Conservation (phyloP, 2,888 invertebrate genomes). For the Darwinula stevensoni region DNA sequence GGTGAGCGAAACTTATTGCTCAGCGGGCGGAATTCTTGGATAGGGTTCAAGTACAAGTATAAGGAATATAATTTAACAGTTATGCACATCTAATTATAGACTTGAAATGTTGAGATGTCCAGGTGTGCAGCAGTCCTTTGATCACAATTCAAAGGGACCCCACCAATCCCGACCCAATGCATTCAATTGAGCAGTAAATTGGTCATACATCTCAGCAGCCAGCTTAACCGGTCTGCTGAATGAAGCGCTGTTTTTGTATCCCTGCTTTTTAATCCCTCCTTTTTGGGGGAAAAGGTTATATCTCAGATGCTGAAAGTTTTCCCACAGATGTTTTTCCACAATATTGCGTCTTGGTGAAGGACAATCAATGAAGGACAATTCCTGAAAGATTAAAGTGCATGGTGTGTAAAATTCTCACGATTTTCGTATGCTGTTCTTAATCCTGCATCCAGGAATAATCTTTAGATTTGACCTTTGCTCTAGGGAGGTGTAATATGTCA, state of each 20-base stretch:
- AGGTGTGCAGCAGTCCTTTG: conserved; percentile 2
- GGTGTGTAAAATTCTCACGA: conserved; percentile 2
- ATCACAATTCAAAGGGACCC: conserved; percentile 2
- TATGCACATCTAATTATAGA: conserved; percentile 2
- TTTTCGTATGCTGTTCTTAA: conserved; percentile 1
- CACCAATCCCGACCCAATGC: conserved; percentile 2
- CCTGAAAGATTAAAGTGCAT: conserved; percentile 2
- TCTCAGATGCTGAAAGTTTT: conserved; percentile 2
- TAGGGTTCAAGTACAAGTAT: neutral
- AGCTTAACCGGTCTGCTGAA: conserved; percentile 2
- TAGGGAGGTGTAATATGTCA: conserved; percentile 2
- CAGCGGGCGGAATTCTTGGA: neutral
- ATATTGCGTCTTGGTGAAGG: conserved; percentile 2
- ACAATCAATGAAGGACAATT: conserved; percentile 2
- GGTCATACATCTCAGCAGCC: conserved; percentile 2
- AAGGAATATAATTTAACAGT: conserved; percentile 1
- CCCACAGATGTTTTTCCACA: conserved; percentile 1
- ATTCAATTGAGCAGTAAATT: conserved; percentile 2
- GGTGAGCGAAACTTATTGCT: conserved; percentile 1
- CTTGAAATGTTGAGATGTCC: conserved; percentile 2
- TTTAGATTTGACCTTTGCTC: conserved; percentile 1
- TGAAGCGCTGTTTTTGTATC: conserved; percentile 1
- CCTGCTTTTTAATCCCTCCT: conserved; percentile 2
- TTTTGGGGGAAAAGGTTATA: conserved; percentile 1
- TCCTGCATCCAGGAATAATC: conserved; percentile 2